phyloP scores from a whole-genome alignment of 2,888 invertebrate genomes.

The Dolichomitus sp. region DNA sequence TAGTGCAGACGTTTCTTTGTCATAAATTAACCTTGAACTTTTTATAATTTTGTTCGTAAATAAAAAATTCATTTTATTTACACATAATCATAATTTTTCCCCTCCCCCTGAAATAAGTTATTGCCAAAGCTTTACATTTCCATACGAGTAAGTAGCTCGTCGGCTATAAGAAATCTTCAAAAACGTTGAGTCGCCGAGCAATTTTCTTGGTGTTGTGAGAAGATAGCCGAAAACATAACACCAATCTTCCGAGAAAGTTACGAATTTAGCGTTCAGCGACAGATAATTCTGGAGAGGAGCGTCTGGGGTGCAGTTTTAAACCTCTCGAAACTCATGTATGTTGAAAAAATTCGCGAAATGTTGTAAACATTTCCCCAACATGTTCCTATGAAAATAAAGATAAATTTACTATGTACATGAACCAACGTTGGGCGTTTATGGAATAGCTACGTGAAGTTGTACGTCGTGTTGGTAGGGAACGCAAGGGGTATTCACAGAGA shows the following conservation, averaged over 20 bases:
- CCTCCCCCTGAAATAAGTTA: neutral
- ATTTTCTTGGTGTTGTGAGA: slow-evolving; percentile 38
- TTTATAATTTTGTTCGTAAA: neutral
- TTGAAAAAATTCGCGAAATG: slow-evolving; percentile 22
- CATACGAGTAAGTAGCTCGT: slow-evolving; percentile 3
- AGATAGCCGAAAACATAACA: slow-evolving; percentile 5
- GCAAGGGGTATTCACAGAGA: neutral
- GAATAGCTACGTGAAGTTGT: neutral
- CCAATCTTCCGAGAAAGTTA: slow-evolving; percentile 32
- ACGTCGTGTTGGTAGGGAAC: neutral
- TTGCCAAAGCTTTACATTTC: slow-evolving; percentile 7
- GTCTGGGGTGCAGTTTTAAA: slow-evolving; percentile 12
- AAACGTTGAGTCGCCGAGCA: slow-evolving; percentile 37
- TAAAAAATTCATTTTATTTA: neutral
- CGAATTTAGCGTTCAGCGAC: slow-evolving; percentile 48
- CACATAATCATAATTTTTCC: neutral
- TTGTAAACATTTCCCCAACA: slow-evolving; percentile 17
- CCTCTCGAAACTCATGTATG: neutral
- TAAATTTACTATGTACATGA: neutral
- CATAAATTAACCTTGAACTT: neutral
- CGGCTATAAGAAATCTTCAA: slow-evolving; percentile 39
- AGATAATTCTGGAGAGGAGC: slow-evolving; percentile 30
- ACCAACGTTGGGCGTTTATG: slow-evolving; percentile 3
- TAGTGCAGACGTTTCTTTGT: too few relatives aligned
- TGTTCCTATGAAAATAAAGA: neutral